A percentile compares a stretch with the other conserved stretches of the same genome.
These are phyloP conservation scores for Machimus atricapillus DNA, from an alignment of 2,888 invertebrate species.

Conservation along the genomic window DNA sequence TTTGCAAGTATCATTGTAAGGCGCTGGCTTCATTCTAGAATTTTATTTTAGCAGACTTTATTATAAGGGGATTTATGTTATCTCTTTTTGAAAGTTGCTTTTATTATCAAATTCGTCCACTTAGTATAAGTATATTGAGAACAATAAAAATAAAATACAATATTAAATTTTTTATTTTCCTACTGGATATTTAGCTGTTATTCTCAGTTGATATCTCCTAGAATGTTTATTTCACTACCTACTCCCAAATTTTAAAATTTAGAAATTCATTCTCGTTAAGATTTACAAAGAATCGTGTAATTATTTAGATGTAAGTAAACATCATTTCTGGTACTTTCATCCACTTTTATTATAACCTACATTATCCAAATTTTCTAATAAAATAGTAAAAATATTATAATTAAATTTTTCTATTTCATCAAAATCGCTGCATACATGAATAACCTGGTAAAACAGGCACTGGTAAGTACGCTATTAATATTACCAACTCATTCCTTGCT, in stretches of 20 bases:
- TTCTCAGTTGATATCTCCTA: too few species aligned
- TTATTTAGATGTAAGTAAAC: not conserved
- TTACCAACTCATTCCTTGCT: not conserved
- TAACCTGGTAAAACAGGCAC: not conserved
- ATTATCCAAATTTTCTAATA: not conserved
- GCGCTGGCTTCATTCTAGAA: not conserved
- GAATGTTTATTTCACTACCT: too few species aligned
- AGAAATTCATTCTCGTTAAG: too few species aligned
- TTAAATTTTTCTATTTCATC: conserved; percentile 26
- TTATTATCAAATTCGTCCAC: too few species aligned
- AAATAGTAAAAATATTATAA: not conserved
- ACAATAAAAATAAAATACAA: too few species aligned
- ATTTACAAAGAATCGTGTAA: not conserved
- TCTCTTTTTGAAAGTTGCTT: too few species aligned
- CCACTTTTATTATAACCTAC: not conserved
- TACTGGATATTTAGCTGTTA: too few species aligned
- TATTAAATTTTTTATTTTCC: too few species aligned
- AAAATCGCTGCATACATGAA: not conserved
- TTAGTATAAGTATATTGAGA: too few species aligned
- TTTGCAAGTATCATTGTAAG: conserved; percentile 17
- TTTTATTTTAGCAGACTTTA: not conserved
- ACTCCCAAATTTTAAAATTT: too few species aligned
- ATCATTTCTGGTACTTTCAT: not conserved
- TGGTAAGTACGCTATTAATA: conserved; percentile 13
- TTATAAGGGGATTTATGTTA: too few species aligned